A percentile compares a stretch with the other conserved stretches of the same genome.
These are phyloP conservation scores for Cephus sareptanus DNA, from an alignment of 2,888 invertebrate species.

Conservation along the genomic window DNA sequence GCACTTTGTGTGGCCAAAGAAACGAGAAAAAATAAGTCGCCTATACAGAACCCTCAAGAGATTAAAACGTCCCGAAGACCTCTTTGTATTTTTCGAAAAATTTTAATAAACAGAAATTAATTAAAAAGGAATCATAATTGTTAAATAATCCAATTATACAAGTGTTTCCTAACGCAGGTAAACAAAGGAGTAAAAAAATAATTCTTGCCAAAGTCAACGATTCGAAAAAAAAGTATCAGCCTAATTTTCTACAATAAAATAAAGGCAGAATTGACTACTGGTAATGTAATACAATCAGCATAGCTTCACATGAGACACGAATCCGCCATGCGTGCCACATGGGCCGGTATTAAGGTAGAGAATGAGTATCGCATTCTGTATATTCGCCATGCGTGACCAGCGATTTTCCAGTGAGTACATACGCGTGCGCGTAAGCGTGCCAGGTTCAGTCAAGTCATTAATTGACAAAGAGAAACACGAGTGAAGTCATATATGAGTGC, in stretches of 20 bases:
- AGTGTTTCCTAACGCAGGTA: neutral
- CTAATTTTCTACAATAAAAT: neutral
- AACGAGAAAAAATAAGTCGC: neutral
- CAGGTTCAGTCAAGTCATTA: neutral
- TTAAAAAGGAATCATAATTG: neutral
- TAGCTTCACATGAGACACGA: neutral
- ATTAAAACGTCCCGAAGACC: neutral
- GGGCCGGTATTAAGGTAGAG: neutral
- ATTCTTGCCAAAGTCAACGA: neutral
- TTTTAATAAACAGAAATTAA: neutral
- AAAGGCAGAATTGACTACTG: neutral
- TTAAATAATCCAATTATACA: neutral
- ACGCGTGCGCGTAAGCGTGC: constrained; percentile 6
- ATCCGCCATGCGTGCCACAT: neutral
- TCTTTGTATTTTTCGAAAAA: neutral
- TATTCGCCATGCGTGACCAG: constrained; percentile 36
- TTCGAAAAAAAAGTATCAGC: no score
- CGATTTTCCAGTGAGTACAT: constrained; percentile 40
- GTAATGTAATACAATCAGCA: neutral
- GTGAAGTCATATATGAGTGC: neutral
- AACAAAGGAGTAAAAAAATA: neutral
- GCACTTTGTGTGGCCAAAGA: neutral
- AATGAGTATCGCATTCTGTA: constrained; percentile 31
- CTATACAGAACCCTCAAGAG: neutral
- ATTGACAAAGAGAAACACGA: neutral